These are phyloP conservation scores for Anseranas semipalmata DNA, from an alignment of 2,113 vertebrate genomes.

Conservation along the genomic window DNA sequence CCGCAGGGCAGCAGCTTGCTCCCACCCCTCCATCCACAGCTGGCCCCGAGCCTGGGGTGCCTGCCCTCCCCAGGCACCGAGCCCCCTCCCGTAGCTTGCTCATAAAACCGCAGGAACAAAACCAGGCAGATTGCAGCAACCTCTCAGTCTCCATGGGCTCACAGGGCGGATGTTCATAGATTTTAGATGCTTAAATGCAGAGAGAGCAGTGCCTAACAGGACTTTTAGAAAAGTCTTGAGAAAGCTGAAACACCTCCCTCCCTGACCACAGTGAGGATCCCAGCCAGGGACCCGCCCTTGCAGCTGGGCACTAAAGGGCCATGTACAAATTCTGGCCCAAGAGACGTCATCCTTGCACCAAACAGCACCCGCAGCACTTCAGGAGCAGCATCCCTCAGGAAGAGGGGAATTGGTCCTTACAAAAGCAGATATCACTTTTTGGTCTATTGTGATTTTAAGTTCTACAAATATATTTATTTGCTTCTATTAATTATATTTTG, in stretches of 20 bases:
- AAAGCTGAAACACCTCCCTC: not conserved
- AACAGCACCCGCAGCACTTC: accelerated
- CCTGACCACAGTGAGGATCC: not conserved
- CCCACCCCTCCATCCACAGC: not conserved
- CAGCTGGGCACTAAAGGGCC: not conserved
- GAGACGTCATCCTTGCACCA: not conserved
- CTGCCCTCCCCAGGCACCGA: accelerated
- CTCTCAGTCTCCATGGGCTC: not conserved
- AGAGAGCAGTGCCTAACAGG: not conserved
- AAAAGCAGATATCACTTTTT: not conserved
- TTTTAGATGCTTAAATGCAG: not conserved
- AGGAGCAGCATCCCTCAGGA: accelerated
- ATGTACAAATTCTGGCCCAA: not conserved
- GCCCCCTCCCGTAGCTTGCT: not conserved
- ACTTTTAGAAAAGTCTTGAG: not conserved
- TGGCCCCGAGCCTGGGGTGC: not conserved
- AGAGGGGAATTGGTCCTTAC: not conserved
- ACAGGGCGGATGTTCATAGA: not conserved
- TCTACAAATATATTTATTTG: not conserved
- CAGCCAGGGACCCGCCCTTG: not conserved
- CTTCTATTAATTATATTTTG: not conserved
- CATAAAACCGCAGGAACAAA: not conserved
- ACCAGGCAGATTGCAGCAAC: not conserved
- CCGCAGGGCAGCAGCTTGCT: not conserved
- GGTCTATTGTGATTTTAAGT: not conserved